Evolutionary conservation across 2,113 vertebrate genomes (phyloP), one percentile per base, ranked within the genome.

Genomic region (Marmota monax): DNA sequence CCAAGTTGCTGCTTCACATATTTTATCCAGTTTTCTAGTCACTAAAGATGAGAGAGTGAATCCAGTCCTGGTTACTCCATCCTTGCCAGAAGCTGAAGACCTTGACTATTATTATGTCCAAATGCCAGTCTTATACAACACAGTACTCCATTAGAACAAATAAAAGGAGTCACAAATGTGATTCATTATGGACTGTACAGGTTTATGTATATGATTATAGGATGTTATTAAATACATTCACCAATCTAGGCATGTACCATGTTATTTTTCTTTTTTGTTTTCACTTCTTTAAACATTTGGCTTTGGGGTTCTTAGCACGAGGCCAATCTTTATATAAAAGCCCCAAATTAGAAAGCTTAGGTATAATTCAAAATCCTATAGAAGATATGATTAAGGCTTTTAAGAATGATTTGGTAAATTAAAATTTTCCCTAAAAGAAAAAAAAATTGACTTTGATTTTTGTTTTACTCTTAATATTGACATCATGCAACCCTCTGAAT

Each of bases 281-380:
- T 96, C 92, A 76, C 56, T 83, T 92, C 56, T 95, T 83, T n/a
- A 72, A 95, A 76, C 42, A 67, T 88, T 88, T 82, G 56, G 17
- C 16, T 95, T 95, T 93, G 76, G 37, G 58, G 61, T 96, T 83
- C 76, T 79, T 94, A 91, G n/a, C 29, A 6, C 29, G 61, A 4
- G 10, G 76, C 65, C 92, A 72, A 6, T 72, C 37, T 77, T 96
- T 82, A 89, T 76, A 20, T 92, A 90, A 95, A 96, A 73, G 20
- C 45, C 70, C 85, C 86, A 95, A 84, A 84, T 92, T 97, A 93
- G 74, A 37, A 95, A 88, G 67, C 10, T 79, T 94, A 93, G 70
- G 76, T 56, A 56, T 86, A 84, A 96, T 91, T 93, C 84, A 42
- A 94, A 96, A 77, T 80, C 17, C 27, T 61, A 9, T 74, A 74